Conservation (phyloP, 2,888 invertebrate genomes). For the Ornithoptera alexandrae region DNA sequence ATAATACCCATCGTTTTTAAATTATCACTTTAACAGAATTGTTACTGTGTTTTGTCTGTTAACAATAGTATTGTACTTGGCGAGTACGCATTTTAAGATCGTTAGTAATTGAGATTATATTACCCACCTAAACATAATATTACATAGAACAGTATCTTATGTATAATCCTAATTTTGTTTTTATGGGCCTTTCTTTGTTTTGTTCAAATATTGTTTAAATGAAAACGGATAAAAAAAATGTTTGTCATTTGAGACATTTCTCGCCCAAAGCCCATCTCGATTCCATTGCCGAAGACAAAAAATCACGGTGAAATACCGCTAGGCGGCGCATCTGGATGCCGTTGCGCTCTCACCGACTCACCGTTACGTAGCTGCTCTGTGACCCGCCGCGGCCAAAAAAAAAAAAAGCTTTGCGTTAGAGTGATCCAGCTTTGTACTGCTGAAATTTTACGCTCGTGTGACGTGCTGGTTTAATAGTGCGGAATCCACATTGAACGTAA, state of each 20-base stretch:
- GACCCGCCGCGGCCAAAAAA: constrained; percentile 56
- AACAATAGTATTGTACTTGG: too few relatives aligned
- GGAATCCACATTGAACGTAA: constrained; percentile 39
- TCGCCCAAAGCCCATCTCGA: constrained; percentile 24
- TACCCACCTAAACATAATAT: too few relatives aligned
- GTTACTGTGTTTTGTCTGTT: too few relatives aligned
- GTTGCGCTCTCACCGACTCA: constrained; percentile 71
- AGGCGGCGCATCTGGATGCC: constrained; percentile 72
- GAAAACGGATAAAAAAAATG: constrained; percentile 8
- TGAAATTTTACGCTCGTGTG: constrained; percentile 57
- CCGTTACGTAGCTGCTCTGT: constrained; percentile 60
- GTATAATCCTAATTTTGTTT: too few relatives aligned
- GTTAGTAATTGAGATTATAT: too few relatives aligned
- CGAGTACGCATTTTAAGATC: too few relatives aligned
- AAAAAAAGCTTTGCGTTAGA: constrained; percentile 47
- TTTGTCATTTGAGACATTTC: constrained; percentile 23
- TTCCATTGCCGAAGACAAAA: constrained; percentile 48
- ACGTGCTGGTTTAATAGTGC: constrained; percentile 51
- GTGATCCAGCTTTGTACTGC: constrained; percentile 55
- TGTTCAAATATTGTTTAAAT: constrained; percentile 2
- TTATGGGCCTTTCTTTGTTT: neutral
- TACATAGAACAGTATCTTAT: too few relatives aligned
- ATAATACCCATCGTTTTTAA: too few relatives aligned
- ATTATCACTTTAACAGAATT: too few relatives aligned
- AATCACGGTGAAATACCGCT: constrained; percentile 69